Evolutionary conservation across 2,888 invertebrate genomes (phyloP), one percentile per base, ranked within the genome.

Genomic region (Drosophila anomalipes): DNA sequence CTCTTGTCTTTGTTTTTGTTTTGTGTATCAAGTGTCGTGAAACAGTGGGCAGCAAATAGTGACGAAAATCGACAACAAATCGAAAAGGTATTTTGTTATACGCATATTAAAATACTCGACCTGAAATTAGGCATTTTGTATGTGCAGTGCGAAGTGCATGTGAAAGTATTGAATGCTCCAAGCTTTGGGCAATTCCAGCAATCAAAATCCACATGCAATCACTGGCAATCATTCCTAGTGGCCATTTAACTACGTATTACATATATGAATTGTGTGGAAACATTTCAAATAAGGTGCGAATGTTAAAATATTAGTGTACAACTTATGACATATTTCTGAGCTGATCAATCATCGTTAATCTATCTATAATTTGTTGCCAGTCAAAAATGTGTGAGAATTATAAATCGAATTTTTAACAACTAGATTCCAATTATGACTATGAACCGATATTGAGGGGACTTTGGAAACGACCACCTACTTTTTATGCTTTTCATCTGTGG

Each of bases 11-110:
- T 14, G 32, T 69, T 63, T 47, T 66, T 61, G 39, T 56, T 58
- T 22, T 63, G 80, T 75, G 76, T 57, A 64, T 26, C 22, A 32
- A 64, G 44, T 58, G 53, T 52, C 59, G 77, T 76, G 81, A 76
- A 54, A 51, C 28, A 64, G 35, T 32, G 35, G 16, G 4, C 30
- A 28, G 26, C 14, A 39, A 39, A 30, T 19, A 32, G 39, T 33
- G 39, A 35, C 70, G 22, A 41, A 30, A 44, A 22, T 16, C 56
- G 28, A 26, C 35, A 37, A 37, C 26, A 44, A 26, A 22, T 57
- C 41, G 33, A 56, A 49, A 32, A 77, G 81, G 66, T 81, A 78
- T 67, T 49, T 81, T 77, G 76, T 79, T 76, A 64, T 79, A 73
- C 62, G 71, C 81, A 77, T 80, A 77, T 77, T 65, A 56, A 77